A percentile compares a stretch with the other conserved stretches of the same genome.
Conservation (phyloP, 2,888 invertebrate species). For the Oasisia sp. region DNA sequence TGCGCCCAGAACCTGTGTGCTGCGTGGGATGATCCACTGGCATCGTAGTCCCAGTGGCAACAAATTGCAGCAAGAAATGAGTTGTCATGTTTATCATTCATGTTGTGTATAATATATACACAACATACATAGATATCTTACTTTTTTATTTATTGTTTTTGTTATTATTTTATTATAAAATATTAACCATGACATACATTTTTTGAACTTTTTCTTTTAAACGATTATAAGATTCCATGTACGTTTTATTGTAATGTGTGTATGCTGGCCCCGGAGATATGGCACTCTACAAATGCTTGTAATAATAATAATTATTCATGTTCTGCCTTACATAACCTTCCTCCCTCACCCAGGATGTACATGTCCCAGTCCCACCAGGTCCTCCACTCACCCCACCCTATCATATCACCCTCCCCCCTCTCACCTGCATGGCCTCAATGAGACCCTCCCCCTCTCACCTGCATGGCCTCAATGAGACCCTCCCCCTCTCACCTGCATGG, state of each 20-base stretch:
- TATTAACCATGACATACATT: no score
- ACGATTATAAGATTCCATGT: no score
- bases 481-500: constrained; percentile 60
- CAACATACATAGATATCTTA: no score
- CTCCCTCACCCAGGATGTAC: not conserved
- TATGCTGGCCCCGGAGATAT: no score
- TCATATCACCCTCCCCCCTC: not conserved
- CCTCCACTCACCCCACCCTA: not conserved
- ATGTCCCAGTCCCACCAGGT: not conserved
- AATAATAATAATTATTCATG: not conserved
- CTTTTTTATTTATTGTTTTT: no score
- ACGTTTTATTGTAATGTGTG: no score
- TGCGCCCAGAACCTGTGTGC: not conserved
- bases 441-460: constrained; percentile 59
- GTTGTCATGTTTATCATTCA: not conserved
- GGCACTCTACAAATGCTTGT: no score
- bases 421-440: constrained; percentile 62
- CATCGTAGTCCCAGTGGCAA: not conserved
- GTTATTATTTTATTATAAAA: no score
- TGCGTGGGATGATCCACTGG: not conserved
- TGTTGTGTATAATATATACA: no score
- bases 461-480: constrained; percentile 59
- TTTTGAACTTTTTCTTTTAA: no score
- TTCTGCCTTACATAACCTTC: not conserved
- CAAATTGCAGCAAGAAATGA: not conserved